Evolutionary conservation across 2,797 vertebrate genomes (phyloP).

Genomic region (Mormyrops attenuatus): DNA sequence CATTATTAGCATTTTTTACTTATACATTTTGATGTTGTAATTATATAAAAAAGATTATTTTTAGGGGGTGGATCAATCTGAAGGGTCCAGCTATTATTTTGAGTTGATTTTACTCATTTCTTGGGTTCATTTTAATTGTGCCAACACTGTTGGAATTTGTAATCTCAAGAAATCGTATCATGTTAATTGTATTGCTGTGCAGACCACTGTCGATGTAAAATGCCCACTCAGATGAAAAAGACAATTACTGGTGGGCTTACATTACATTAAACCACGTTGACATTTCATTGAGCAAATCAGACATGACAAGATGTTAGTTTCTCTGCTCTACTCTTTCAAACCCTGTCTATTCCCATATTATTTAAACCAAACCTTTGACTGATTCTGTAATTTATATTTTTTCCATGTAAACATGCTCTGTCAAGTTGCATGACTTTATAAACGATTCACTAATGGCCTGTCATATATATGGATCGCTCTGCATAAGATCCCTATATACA

Average conservation of each 20-base stretch:
- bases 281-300: neutral
- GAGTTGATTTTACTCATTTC: neutral
- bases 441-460: neutral
- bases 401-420: neutral
- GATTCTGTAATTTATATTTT: constrained; percentile 10
- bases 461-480: neutral
- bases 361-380: neutral
- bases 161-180: neutral
- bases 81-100: neutral
- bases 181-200: neutral
- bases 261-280: constrained; percentile 12
- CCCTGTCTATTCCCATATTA: neutral
- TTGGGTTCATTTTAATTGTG: neutral
- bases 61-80: neutral
- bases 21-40: constrained; percentile 28
- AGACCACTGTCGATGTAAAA: neutral
- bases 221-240: constrained; percentile 9
- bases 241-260: constrained; percentile 6
- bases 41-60: neutral
- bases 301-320: neutral
- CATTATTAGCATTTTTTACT: constrained; percentile 25
- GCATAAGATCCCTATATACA: neutral
- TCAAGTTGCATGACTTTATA: neutral
- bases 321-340: neutral
- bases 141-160: neutral